These are phyloP conservation scores for Magallana gigas DNA, from an alignment of 1,140 invertebrate species.

Conservation along the genomic window DNA sequence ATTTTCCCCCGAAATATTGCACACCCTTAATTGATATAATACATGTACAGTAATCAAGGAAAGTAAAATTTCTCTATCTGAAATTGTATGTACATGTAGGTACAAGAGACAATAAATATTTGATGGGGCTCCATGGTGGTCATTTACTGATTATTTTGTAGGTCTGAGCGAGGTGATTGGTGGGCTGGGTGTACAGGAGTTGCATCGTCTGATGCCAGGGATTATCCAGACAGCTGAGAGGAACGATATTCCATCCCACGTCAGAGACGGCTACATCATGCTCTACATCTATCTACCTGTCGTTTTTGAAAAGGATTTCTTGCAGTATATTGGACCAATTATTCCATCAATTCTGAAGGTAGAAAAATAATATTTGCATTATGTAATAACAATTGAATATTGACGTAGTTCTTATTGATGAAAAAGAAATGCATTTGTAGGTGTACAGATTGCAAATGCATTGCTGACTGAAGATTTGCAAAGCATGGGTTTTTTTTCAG, in stretches of 20 bases:
- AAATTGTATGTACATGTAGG: too few species aligned
- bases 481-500: slow-evolving; percentile 69
- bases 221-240: slow-evolving; percentile 96
- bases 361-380: slow-evolving; percentile 41
- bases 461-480: too few species aligned
- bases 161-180: slow-evolving; percentile 90
- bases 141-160: slow-evolving; percentile 46
- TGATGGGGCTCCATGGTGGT: too few species aligned
- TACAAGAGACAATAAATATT: too few species aligned
- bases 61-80: too few species aligned
- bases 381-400: too few species aligned
- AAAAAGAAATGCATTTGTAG: too few species aligned
- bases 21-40: too few species aligned
- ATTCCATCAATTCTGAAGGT: slow-evolving; percentile 97
- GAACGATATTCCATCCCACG: slow-evolving; percentile 95
- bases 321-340: slow-evolving; percentile 97
- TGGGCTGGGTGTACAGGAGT: slow-evolving; percentile 95
- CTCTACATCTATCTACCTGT: slow-evolving; percentile 99
- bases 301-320: slow-evolving; percentile 96
- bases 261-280: slow-evolving; percentile 99
- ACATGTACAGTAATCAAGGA: too few species aligned
- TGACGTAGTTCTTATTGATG: too few species aligned
- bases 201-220: slow-evolving; percentile 98
- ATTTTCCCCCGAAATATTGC: background rate
- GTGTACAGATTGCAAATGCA: too few species aligned